Conservation (phyloP, 1,140 invertebrate genomes). For the Drosophila burlai region DNA sequence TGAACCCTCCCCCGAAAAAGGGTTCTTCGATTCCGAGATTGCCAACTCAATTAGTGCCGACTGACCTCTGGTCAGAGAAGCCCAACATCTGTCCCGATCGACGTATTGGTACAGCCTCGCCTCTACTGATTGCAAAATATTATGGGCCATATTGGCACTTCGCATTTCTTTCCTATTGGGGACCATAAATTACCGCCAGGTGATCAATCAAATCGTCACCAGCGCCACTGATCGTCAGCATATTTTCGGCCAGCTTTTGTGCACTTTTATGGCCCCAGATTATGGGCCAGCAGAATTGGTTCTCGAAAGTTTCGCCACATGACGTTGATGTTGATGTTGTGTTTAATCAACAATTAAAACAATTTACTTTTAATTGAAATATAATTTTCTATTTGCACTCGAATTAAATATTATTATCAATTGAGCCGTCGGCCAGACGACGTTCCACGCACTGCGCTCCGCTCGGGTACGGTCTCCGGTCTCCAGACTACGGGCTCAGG, state of each 20-base stretch:
- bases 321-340: conserved; percentile 41
- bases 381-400: conserved; percentile 83
- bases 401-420: conserved; percentile 82
- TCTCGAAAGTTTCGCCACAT: conserved; percentile 54
- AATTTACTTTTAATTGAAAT: conserved; percentile 83
- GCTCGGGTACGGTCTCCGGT: conserved; percentile 31
- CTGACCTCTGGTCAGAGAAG: conserved; percentile 45
- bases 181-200: conserved; percentile 54
- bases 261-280: conserved; percentile 63
- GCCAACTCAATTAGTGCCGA: conserved; percentile 53
- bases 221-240: conserved; percentile 52
- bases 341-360: conserved; percentile 81
- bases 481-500: conserved; percentile 37
- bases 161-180: conserved; percentile 17
- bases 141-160: conserved; percentile 18
- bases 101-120: background rate
- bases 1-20: conserved; percentile 36
- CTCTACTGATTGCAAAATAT: conserved; percentile 39
- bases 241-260: conserved; percentile 34
- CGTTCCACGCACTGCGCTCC: conserved; percentile 43
- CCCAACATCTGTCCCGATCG: conserved; percentile 35
- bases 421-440: conserved; percentile 62
- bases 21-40: conserved; percentile 31
- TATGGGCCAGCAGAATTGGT: conserved; percentile 27
- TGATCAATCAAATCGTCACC: conserved; percentile 76